Conservation (phyloP, 30 jellyfish, hydroid and myxozoan species). For the Nemopilema nomurai region DNA sequence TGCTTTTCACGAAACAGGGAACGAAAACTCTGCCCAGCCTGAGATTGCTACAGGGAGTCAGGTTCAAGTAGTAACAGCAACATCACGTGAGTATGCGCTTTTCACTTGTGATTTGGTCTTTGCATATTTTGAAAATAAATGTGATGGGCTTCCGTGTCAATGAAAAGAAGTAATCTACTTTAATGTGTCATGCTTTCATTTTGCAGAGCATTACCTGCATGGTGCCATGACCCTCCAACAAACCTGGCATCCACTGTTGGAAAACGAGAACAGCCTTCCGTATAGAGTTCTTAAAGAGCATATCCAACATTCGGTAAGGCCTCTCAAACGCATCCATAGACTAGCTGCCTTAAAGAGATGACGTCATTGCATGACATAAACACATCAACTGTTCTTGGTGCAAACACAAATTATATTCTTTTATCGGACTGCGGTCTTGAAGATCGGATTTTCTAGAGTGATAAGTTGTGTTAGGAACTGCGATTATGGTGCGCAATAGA, state of each 20-base stretch:
- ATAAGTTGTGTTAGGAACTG: too few relatives aligned
- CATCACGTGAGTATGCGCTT: conserved; percentile 10
- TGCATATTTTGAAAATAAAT: too few relatives aligned
- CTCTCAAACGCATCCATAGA: too few relatives aligned
- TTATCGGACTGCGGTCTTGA: too few relatives aligned
- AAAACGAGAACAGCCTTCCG: conserved; percentile 43
- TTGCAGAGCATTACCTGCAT: conserved; percentile 55
- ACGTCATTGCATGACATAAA: too few relatives aligned
- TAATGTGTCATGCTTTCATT: background rate
- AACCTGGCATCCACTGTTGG: conserved; percentile 80
- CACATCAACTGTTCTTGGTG: too few relatives aligned
- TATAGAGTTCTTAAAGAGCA: conserved; percentile 49
- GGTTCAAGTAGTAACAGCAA: background rate
- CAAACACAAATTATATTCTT: too few relatives aligned
- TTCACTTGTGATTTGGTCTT: background rate
- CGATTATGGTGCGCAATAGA: too few relatives aligned
- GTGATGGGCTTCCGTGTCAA: too few relatives aligned
- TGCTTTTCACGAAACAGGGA: conserved; percentile 10
- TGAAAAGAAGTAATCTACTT: too few relatives aligned
- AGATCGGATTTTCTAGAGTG: too few relatives aligned
- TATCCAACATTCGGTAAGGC: conserved; percentile 62
- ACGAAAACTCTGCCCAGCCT: conserved; percentile 20
- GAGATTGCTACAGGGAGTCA: conserved; percentile 15
- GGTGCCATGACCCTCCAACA: conserved; percentile 78
- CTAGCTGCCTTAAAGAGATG: too few relatives aligned